Evolutionary conservation across 2,888 invertebrate species (phyloP).

Genomic region (Reticulitermes lucifugus): DNA sequence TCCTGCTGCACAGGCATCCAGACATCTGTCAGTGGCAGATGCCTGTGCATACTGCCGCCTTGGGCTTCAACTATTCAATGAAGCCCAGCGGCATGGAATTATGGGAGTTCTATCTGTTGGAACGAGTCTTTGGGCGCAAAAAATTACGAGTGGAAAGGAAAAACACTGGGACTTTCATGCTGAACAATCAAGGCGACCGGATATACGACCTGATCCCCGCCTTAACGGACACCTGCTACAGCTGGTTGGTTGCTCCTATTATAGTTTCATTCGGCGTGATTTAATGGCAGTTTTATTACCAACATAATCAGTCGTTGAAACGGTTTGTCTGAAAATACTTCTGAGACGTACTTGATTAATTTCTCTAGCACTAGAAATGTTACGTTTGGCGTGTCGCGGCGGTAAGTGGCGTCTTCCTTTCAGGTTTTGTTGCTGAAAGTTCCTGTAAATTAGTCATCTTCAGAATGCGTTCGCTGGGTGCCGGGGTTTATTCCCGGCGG

Average conservation of each 20-base stretch:
- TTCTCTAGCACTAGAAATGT: no score
- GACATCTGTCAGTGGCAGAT: no score
- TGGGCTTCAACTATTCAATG: not conserved
- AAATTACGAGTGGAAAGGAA: not conserved
- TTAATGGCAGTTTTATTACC: not conserved
- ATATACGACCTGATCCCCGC: not conserved
- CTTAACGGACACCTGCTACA: conserved; percentile 12
- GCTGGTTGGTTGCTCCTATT: not conserved
- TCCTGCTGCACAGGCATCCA: not conserved
- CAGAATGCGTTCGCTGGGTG: no score
- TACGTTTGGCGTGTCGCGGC: no score
- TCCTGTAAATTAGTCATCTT: no score
- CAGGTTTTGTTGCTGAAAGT: no score
- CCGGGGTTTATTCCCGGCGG: no score
- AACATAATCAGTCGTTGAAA: no score
- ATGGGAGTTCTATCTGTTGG: not conserved
- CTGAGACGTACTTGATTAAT: no score
- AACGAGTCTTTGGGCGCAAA: not conserved
- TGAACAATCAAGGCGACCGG: conserved; percentile 16
- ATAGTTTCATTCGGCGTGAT: not conserved
- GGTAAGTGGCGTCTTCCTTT: no score
- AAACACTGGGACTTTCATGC: not conserved
- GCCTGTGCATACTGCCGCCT: not conserved
- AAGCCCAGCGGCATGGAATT: conserved; percentile 5
- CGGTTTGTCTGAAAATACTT: no score